phyloP scores from a whole-genome alignment of 2,797 vertebrate species.

The Sciaenops ocellatus region DNA sequence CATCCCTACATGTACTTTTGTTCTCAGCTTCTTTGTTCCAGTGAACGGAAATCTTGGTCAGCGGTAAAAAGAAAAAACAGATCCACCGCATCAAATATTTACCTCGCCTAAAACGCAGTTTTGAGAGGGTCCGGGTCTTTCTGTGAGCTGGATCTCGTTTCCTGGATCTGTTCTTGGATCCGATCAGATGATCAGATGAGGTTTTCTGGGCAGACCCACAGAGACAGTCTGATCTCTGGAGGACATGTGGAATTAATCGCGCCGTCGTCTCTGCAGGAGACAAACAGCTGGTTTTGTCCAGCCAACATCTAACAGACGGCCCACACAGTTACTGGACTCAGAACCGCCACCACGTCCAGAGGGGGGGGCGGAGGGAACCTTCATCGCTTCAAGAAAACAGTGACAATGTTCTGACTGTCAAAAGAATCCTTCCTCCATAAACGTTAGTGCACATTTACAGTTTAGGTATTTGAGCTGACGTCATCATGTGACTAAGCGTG shows the following conservation, averaged over 20 bases:
- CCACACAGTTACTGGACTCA: slow-evolving; percentile 14
- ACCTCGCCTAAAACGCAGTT: neutral
- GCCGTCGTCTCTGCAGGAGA: slow-evolving; percentile 17
- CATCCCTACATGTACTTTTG: no score
- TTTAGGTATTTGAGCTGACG: neutral
- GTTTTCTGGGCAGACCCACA: neutral
- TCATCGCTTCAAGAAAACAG: neutral
- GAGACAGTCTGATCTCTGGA: neutral
- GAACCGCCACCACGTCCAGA: neutral
- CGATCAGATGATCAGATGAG: neutral
- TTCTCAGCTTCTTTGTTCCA: no score
- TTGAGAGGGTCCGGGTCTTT: neutral
- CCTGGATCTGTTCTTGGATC: neutral
- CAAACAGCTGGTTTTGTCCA: slow-evolving; percentile 2
- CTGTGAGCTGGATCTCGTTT: neutral
- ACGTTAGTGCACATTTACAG: no score
- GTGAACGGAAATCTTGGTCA: neutral
- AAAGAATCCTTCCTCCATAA: no score
- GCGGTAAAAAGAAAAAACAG: no score
- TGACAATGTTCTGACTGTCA: neutral
- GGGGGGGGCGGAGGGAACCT: neutral
- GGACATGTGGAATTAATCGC: slow-evolving; percentile 38
- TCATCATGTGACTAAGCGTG: neutral
- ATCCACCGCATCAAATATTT: no score
- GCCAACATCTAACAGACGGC: neutral